Evolutionary conservation across 2,888 invertebrate species (phyloP).

Genomic region (Phortica magna): DNA sequence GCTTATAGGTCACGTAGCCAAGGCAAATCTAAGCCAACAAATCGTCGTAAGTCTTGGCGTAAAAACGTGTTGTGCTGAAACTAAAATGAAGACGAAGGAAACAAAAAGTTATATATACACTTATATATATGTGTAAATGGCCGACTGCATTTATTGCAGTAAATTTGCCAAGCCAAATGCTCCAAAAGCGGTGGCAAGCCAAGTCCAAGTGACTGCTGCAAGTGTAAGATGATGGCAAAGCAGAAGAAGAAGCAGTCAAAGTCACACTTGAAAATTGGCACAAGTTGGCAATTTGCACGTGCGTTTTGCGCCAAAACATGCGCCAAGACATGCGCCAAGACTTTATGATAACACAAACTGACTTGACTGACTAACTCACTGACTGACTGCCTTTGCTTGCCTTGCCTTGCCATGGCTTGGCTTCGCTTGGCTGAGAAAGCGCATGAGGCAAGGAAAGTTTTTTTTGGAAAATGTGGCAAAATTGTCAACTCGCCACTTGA

Average conservation of each 20-base stretch:
- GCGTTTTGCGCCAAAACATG: conserved; percentile 36
- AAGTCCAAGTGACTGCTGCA: not conserved
- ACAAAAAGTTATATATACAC: too few species aligned
- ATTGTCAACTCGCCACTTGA: conserved; percentile 24
- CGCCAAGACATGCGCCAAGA: conserved; percentile 2
- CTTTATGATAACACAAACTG: not conserved
- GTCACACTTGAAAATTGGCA: conserved; percentile 37
- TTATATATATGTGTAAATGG: too few species aligned
- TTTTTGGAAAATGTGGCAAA: conserved; percentile 11
- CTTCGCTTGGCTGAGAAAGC: not conserved
- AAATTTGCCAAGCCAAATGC: conserved; percentile 30
- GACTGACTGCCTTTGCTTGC: not conserved
- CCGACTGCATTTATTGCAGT: conserved; percentile 24
- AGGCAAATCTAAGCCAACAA: conserved; percentile 14
- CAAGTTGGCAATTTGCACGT: conserved; percentile 49
- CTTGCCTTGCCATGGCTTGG: too few species aligned
- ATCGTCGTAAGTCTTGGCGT: conserved; percentile 1
- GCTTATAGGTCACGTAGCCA: not conserved
- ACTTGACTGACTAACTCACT: not conserved
- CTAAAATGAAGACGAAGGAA: not conserved
- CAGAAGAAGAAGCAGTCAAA: not conserved
- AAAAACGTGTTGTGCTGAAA: conserved; percentile 1
- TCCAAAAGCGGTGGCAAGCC: conserved; percentile 11
- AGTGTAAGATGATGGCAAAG: too few species aligned
- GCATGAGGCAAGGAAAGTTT: not conserved